Evolutionary conservation across 2,797 vertebrate species (phyloP).

Genomic region (Margarornis squamiger): DNA sequence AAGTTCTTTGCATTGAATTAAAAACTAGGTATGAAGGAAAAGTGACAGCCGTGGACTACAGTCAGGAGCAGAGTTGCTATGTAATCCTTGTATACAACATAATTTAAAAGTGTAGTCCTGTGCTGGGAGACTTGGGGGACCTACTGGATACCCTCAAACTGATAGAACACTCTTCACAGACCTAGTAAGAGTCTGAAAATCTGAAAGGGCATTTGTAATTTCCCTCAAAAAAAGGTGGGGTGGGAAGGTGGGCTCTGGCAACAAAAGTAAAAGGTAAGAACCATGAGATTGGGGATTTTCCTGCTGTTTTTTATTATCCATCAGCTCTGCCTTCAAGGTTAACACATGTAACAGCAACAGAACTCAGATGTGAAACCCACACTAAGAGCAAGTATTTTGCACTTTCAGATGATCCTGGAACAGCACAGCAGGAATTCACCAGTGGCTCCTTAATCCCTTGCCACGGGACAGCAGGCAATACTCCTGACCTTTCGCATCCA

Average conservation of each 20-base stretch:
- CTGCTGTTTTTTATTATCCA: background rate
- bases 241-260: background rate
- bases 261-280: background rate
- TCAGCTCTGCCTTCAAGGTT: background rate
- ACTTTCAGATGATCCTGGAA: background rate
- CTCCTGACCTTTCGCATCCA: background rate
- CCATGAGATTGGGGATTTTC: background rate
- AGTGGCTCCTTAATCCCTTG: background rate
- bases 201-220: background rate
- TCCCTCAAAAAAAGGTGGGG: background rate
- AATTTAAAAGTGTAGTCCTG: background rate
- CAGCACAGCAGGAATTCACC: background rate
- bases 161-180: background rate
- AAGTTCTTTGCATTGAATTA: background rate
- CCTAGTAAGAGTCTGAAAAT: background rate
- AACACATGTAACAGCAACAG: background rate
- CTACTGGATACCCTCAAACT: background rate
- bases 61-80: background rate
- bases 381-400: background rate
- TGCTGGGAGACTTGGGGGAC: background rate
- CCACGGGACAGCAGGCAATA: background rate
- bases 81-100: background rate
- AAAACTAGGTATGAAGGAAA: background rate
- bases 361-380: background rate
- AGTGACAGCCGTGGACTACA: background rate